phyloP scores from a whole-genome alignment of 35 echinoderm and acorn worm genomes.

The Apostichopus japonicus region DNA sequence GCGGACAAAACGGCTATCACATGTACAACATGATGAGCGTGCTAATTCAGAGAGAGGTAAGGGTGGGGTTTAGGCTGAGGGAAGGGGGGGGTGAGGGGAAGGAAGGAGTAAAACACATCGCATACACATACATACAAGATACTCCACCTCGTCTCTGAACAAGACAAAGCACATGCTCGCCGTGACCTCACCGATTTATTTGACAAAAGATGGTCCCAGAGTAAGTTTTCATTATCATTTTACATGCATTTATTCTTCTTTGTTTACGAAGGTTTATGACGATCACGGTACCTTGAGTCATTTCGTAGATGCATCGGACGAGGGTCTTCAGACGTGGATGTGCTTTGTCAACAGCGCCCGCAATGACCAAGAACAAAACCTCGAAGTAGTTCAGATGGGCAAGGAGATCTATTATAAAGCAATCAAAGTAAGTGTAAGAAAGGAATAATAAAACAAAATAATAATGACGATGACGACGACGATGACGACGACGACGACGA shows the following conservation, averaged over 20 bases:
- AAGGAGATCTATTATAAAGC: conserved; percentile 95
- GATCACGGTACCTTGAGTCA: conserved; percentile 83
- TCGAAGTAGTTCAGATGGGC: conserved; percentile 95
- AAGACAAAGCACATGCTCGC: not conserved
- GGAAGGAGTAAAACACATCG: no score
- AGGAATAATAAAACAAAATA: no score
- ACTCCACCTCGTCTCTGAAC: no score
- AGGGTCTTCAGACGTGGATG: conserved; percentile 90
- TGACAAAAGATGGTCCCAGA: not conserved
- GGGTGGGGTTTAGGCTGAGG: no score
- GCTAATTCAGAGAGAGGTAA: no score
- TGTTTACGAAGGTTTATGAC: conserved; percentile 77
- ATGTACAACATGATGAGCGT: no score
- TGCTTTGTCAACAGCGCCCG: conserved; percentile 94
- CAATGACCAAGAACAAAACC: conserved; percentile 97
- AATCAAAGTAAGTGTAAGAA: conserved; percentile 68
- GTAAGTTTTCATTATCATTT: not conserved
- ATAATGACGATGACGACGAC: no score
- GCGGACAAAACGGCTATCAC: no score
- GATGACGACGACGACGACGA: no score
- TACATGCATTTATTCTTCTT: not conserved
- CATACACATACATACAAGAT: no score
- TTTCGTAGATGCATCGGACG: conserved; percentile 91
- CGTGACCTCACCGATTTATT: not conserved
- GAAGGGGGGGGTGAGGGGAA: no score